Conservation (phyloP, 2,113 vertebrate genomes). For the Oceanodroma tethys region DNA sequence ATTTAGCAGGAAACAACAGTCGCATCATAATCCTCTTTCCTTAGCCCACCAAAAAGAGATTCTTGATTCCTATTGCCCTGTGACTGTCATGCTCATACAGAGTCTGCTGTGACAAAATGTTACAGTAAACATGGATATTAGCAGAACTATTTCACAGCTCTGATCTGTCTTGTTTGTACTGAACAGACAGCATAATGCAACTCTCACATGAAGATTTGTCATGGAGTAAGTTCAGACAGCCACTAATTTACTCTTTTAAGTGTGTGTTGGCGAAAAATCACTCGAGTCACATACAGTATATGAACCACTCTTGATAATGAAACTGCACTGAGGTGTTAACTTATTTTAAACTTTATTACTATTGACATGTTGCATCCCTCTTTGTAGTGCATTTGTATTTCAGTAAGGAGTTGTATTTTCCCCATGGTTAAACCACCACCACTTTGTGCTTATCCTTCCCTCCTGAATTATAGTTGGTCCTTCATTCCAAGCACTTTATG, state of each 20-base stretch:
- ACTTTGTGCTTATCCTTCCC: conserved; percentile 59
- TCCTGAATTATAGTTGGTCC: conserved; percentile 63
- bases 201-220: conserved; percentile 3
- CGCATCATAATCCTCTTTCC: neutral
- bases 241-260: conserved; percentile 1
- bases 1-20: neutral
- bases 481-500: conserved; percentile 91
- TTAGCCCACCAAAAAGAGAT: neutral
- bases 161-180: conserved; percentile 22
- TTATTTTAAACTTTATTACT: conserved; percentile 29
- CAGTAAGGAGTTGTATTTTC: conserved; percentile 37
- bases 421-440: conserved; percentile 56
- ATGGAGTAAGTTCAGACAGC: conserved; percentile 30
- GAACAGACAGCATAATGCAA: conserved; percentile 13
- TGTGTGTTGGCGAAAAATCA: conserved; percentile 47
- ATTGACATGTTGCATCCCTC: conserved; percentile 51
- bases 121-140: neutral
- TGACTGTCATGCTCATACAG: neutral
- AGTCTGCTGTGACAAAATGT: neutral
- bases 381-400: conserved; percentile 66
- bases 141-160: neutral
- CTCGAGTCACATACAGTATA: conserved; percentile 25
- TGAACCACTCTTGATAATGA: conserved; percentile 68
- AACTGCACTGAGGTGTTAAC: conserved; percentile 61
- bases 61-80: neutral